Evolutionary conservation across 1,140 invertebrate genomes (phyloP), one percentile per base, ranked within the genome.

Genomic region (Contarinia nasturtii): DNA sequence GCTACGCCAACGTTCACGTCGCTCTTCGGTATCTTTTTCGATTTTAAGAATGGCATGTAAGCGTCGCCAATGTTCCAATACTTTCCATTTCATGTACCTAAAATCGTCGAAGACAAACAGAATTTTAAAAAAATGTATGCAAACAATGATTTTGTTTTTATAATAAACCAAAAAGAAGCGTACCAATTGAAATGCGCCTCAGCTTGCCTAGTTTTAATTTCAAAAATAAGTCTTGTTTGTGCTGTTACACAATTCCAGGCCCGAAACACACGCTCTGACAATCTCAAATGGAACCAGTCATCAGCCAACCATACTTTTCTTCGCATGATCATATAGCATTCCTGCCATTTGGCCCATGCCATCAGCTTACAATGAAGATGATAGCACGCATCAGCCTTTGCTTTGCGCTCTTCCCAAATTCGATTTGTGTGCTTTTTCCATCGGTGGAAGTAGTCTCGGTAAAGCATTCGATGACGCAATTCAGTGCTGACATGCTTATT

Each of bases 1-100:
- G 54, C 72, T 57, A 27, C 76, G 64, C 77, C 77, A 79, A 55
- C 69, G 71, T 48, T 69, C 62, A 54, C 76, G 75, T 46, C 75
- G 68, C 43, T 68, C 67, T 50, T 79, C 74, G 38, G 75, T 76
- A 49, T 76, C 72, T 53, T 71, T 69, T 60, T 75, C 72, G 27
- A 77, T 54, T 20, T 69, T 64, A 15, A 75, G 66, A 21, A 79
- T 58, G 33, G 70, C 71, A 5, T 74, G 73, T 46, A 78, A 59
- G 2, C 68, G 69, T 49, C 69, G 65, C 77, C 76, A 79, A 49
- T 66, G 69, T 19, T 74, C 73, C 47, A 77, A 66, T 4, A 68
- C 67, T 54, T 74, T 73, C 57, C 75, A 74, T 48, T 74, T 57
- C 10, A 77, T 51, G 52, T 70, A 67, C 55, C 73, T 76, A 36